Evolutionary conservation across 2,888 invertebrate genomes (phyloP).

Genomic region (Pristionchus mayeri): DNA sequence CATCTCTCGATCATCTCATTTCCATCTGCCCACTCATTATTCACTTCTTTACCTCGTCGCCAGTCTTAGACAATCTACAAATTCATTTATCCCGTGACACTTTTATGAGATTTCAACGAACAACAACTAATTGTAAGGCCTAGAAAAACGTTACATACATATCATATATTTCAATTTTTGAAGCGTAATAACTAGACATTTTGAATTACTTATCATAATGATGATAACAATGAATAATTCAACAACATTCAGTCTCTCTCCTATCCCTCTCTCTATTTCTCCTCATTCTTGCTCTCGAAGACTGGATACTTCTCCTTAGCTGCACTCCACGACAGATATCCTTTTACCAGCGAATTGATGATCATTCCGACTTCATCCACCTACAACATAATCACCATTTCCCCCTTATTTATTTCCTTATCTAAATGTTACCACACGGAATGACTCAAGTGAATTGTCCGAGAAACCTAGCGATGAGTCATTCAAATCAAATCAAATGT

Average conservation of each 20-base stretch:
- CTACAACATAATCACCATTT: too few relatives aligned
- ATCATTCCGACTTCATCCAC: constrained; percentile 66
- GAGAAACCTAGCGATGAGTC: too few relatives aligned
- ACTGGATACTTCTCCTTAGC: constrained; percentile 65
- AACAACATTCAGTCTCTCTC: neutral
- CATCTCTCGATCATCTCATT: neutral
- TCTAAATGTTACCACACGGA: too few relatives aligned
- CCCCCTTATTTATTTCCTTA: too few relatives aligned
- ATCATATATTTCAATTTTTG: neutral
- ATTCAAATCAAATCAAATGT: too few relatives aligned
- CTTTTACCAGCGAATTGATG: constrained; percentile 61
- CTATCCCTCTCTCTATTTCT: neutral
- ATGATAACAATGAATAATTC: neutral
- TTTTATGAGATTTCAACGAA: too few relatives aligned
- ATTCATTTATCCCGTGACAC: too few relatives aligned
- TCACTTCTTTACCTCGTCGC: too few relatives aligned
- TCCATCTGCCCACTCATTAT: neutral
- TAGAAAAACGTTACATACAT: neutral
- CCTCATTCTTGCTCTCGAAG: constrained; percentile 58
- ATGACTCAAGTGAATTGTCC: neutral
- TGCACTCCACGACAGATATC: constrained; percentile 62
- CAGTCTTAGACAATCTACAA: too few relatives aligned
- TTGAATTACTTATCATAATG: neutral
- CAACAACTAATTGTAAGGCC: too few relatives aligned
- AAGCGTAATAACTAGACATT: neutral